Evolutionary conservation across 37 sponge, comb jelly and placozoan genomes (phyloP).

Genomic region (Mnemiopsis leidyi): DNA sequence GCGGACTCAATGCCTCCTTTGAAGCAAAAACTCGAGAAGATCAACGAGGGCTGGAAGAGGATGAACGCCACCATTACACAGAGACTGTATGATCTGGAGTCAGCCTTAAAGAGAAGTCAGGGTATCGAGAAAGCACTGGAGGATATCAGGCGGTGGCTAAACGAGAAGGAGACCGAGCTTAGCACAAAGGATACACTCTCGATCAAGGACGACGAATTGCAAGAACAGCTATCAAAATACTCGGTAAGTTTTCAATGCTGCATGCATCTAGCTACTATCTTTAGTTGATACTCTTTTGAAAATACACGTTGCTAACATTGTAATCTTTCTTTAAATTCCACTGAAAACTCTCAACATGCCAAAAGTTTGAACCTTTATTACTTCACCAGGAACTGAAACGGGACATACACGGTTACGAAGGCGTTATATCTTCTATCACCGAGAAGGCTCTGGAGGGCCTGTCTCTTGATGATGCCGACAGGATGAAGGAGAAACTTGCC

Average conservation of each 20-base stretch:
- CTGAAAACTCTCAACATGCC: too few species aligned
- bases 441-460: conserved; percentile 59
- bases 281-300: too few species aligned
- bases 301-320: too few species aligned
- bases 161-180: conserved; percentile 39
- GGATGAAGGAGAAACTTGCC: conserved; percentile 53
- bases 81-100: conserved; percentile 43
- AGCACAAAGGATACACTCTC: background rate
- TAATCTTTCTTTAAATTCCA: too few species aligned
- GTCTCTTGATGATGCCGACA: conserved; percentile 29
- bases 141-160: conserved; percentile 56
- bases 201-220: background rate
- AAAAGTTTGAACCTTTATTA: background rate
- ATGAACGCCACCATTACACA: conserved; percentile 26
- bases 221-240: conserved; percentile 17
- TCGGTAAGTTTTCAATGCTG: conserved; percentile 17
- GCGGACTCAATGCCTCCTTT: conserved; percentile 6
- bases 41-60: conserved; percentile 66
- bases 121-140: conserved; percentile 59
- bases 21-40: conserved; percentile 56
- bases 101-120: conserved; percentile 46
- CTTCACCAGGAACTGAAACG: conserved; percentile 50
- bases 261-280: too few species aligned
- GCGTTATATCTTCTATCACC: conserved; percentile 7
- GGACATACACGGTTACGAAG: conserved; percentile 54